Conservation (phyloP, 2,113 vertebrate genomes). For the Rhinopomastus cyanomelas region DNA sequence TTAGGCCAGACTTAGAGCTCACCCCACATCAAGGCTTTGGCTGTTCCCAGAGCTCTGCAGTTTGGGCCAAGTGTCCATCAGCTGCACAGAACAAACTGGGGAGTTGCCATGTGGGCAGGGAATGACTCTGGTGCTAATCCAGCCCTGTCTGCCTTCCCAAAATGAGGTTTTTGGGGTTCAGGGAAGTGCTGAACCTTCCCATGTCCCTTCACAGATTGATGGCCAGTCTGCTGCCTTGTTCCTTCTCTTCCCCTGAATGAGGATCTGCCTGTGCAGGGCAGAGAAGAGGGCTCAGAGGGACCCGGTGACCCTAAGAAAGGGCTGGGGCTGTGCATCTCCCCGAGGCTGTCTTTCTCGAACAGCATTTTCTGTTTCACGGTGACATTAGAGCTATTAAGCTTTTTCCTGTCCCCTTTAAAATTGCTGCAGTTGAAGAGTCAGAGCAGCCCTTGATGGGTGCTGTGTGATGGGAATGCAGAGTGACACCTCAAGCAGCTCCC, state of each 20-base stretch:
- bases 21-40: accelerated
- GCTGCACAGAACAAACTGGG: not conserved
- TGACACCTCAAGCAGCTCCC: not conserved
- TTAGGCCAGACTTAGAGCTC: not conserved
- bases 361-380: not conserved
- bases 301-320: not conserved
- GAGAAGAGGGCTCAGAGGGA: not conserved
- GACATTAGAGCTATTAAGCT: not conserved
- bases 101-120: not conserved
- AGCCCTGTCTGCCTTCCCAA: accelerated
- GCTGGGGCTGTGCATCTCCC: not conserved
- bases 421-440: not conserved
- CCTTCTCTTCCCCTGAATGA: not conserved
- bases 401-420: not conserved
- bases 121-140: not conserved
- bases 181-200: not conserved
- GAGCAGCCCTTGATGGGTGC: not conserved
- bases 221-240: not conserved
- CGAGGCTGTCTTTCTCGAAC: not conserved
- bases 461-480: conserved; percentile 31
- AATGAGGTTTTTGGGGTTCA: accelerated
- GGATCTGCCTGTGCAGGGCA: not conserved
- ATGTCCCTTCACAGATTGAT: accelerated
- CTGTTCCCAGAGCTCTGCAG: not conserved
- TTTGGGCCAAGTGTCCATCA: not conserved